Percentiles rank a stretch among this genome's conserved stretches.
These are phyloP conservation scores for Chydorus sphaericus DNA, from an alignment of 2,888 invertebrate genomes.

Conservation along the genomic window DNA sequence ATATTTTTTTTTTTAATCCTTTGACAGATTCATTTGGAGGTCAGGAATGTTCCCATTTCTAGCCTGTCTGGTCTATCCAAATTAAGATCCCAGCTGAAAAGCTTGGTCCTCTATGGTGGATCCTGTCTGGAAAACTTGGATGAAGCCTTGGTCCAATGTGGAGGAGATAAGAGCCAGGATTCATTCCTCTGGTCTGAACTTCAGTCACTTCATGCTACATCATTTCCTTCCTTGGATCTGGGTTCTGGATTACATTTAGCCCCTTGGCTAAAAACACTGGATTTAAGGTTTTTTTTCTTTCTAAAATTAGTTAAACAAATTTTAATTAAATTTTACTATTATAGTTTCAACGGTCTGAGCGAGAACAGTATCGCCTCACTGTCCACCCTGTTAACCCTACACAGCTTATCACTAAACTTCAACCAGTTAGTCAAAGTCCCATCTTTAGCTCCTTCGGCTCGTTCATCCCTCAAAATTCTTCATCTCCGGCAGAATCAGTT, in stretches of 20 bases:
- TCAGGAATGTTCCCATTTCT: not conserved
- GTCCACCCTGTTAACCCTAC: not conserved
- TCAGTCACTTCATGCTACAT: not conserved
- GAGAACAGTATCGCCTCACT: slow-evolving; percentile 3
- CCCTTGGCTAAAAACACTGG: slow-evolving; percentile 9
- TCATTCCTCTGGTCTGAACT: slow-evolving; percentile 12
- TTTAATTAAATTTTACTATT: not conserved
- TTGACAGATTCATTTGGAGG: not conserved
- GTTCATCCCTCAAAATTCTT: slow-evolving; percentile 6
- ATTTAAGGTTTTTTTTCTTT: not conserved
- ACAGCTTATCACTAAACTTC: not conserved
- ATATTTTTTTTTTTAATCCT: not conserved
- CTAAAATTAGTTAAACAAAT: not conserved
- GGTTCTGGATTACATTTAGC: slow-evolving; percentile 4
- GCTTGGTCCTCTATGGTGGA: slow-evolving; percentile 1
- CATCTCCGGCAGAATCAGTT: slow-evolving; percentile 8
- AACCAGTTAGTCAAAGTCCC: slow-evolving; percentile 3
- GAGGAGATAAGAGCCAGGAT: slow-evolving; percentile 10
- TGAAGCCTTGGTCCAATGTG: slow-evolving; percentile 7
- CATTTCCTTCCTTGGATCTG: not conserved
- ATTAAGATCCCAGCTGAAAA: not conserved
- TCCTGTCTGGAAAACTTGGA: slow-evolving; percentile 1
- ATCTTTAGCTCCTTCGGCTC: slow-evolving; percentile 3
- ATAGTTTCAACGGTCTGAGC: slow-evolving; percentile 2
- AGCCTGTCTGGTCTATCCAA: not conserved